Base-by-base conservation (phyloP, 2,797 vertebrate genomes). In the Halcyon smyrnensis region DNA sequence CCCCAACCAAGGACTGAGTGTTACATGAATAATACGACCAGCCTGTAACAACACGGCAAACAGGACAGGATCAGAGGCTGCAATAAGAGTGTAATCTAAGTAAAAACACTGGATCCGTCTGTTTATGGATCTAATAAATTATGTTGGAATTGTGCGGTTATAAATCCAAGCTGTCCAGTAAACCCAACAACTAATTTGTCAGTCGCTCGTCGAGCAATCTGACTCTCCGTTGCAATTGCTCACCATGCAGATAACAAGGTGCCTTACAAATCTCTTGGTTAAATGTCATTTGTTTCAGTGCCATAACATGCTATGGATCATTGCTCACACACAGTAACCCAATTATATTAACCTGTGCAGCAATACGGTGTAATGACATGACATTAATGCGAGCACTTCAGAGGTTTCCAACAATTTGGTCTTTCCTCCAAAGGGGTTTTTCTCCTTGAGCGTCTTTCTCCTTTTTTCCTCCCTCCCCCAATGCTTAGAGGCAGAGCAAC, bases 221-320 rank as follows among this genome's bases (percentile, higher is more conserved):
- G 97, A 97, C 97, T 97, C 97, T 97, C 96, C 2, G 36, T 95
- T 97, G 97, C 98, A 98, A 97, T 98, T 98, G 98, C 97, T 98
- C 98, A 95, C 97, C 97, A 96, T 96, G 97, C 96, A 98, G 98
- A 98, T 98, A 98, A 98, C 98, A 98, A 98, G 98, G 98, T 98
- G 97, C 97, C 98, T 98, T 97, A 97, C 97, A 98, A 98, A 98
- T 98, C 94, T 98, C 98, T 97, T 98, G 98, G 98, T 98, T 98
- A 98, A 98, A 98, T 98, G 98, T 98, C 98, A 98, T 98, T 98
- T 98, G 98, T 98, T 98, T 98, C 98, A 97, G 97, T 98, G 98
- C 98, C 97, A 98, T 98, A 98, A 98, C 98, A 98, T 82, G 97
- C 98, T 98, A 98, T 84, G 98, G 98, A 98, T 98, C 98, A 98